Evolutionary conservation across 1,140 invertebrate species (phyloP), one percentile per base, ranked within the genome.

Genomic region (Drosophila paulistorum): DNA sequence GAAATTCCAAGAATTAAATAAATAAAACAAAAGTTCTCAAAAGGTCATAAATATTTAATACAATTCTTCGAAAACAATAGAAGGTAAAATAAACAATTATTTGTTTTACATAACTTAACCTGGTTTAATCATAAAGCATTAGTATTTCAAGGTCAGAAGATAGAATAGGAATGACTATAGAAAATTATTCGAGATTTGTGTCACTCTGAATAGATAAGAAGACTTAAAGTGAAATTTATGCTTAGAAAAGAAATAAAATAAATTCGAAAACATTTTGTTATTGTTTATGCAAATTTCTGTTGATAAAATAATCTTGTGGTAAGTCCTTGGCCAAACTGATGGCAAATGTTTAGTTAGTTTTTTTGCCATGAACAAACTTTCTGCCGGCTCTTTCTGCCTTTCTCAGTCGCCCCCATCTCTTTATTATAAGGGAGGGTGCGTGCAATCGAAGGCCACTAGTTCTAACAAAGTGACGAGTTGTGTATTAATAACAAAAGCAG

Each of bases 211-310:
- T 17, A 48, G 45, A 48, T 48, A 14, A 9, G 11, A 37, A 17
- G 7, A 7, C 45, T 45, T 14, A 45, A 45, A 48, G 14, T 51
- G 9, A 51, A 23, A 23, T 51, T 51, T 51, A 20, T 51, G 9
- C 17, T 23, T 51, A 11, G 20, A 48, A 48, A 48, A 20, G 13
- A 48, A 48, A 48, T 51, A 51, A 51, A 51, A 51, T 51, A 51
- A 51, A 51, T 51, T 51, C 17, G 10, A 11, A 23, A 51, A 51
- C 17, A 51, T 13, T 39, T 39, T 39, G 10, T 39, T 39, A 11
- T 39, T 51, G 45, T 51, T 51, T 51, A 51, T 51, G 45, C 45
- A 51, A 51, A 51, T 51, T 51, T 51, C 9, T 51, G 45, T 51
- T 51, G 45, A 51, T 51, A 51, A 51, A 11, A 51, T 51, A 51